A percentile compares a stretch with the other conserved stretches of the same genome.
Conservation (phyloP, 2,113 vertebrate genomes). For the Erythrolamprus reginae region DNA sequence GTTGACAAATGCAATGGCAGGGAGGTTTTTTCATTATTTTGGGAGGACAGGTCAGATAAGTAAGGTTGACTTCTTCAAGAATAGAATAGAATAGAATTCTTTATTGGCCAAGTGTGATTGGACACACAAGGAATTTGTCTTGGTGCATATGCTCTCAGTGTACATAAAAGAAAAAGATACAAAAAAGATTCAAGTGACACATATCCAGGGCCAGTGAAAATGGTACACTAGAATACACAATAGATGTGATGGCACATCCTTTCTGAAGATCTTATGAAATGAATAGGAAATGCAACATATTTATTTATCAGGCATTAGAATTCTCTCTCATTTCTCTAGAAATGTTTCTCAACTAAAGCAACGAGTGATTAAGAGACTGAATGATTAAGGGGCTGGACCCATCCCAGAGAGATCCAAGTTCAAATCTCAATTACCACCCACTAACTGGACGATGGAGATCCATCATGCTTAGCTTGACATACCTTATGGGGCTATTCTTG, state of each 20-base stretch:
- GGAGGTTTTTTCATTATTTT: not conserved
- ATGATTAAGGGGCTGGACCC: not conserved
- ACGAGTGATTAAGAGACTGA: not conserved
- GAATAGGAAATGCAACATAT: not conserved
- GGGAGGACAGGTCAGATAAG: not conserved
- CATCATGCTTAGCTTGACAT: not conserved
- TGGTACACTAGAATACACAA: not conserved
- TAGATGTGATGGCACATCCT: not conserved
- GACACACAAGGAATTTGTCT: no score
- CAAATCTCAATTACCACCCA: not conserved
- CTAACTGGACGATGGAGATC: not conserved
- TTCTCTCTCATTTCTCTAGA: not conserved
- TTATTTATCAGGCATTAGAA: not conserved
- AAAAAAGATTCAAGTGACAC: no score
- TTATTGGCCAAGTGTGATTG: no score
- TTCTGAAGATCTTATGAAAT: not conserved
- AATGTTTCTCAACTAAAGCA: not conserved
- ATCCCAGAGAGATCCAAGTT: not conserved
- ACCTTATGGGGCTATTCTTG: not conserved
- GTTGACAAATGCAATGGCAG: not conserved
- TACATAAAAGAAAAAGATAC: no score
- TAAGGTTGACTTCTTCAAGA: not conserved
- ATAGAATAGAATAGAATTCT: no score
- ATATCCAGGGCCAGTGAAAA: not conserved
- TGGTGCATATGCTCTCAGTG: no score